These are phyloP conservation scores for Tetragonula carbonaria DNA, from an alignment of 2,888 invertebrate genomes.

Conservation along the genomic window DNA sequence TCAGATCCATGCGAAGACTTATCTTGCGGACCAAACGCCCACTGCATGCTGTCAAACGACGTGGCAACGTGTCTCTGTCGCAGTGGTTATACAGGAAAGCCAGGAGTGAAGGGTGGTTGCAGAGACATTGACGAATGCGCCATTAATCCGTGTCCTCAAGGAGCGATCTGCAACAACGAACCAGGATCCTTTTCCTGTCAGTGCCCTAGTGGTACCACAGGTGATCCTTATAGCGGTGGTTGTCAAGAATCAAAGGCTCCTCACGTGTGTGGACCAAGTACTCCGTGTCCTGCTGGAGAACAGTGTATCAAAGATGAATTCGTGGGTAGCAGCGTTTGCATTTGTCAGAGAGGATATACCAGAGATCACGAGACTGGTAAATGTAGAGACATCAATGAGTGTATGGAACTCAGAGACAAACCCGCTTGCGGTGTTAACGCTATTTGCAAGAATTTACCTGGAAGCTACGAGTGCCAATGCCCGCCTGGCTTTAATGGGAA, in stretches of 20 bases:
- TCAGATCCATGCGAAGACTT: conserved; percentile 95
- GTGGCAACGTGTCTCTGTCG: conserved; percentile 93
- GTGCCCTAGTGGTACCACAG: conserved; percentile 92
- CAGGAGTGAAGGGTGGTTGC: conserved; percentile 88
- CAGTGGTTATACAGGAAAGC: conserved; percentile 91
- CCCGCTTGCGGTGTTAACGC: conserved; percentile 95
- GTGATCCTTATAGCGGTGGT: conserved; percentile 92
- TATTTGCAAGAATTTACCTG: conserved; percentile 95
- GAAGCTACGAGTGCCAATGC: conserved; percentile 96
- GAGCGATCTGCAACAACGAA: conserved; percentile 95
- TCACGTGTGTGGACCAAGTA: conserved; percentile 89
- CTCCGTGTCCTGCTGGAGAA: conserved; percentile 93
- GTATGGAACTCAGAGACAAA: conserved; percentile 89
- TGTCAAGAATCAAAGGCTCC: conserved; percentile 88
- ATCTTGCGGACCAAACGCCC: conserved; percentile 93
- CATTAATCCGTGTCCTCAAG: conserved; percentile 91
- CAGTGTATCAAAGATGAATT: conserved; percentile 92
- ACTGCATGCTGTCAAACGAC: conserved; percentile 94
- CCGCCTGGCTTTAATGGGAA: conserved; percentile 95
- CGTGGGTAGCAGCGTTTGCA: conserved; percentile 92
- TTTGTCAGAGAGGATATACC: conserved; percentile 94
- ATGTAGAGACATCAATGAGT: conserved; percentile 95
- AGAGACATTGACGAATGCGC: conserved; percentile 95
- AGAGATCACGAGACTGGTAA: conserved; percentile 90
- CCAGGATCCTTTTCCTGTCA: conserved; percentile 94